Evolutionary conservation across 1,140 invertebrate genomes (phyloP), one percentile per base, ranked within the genome.

Genomic region (Caenorhabditis inopinata): DNA sequence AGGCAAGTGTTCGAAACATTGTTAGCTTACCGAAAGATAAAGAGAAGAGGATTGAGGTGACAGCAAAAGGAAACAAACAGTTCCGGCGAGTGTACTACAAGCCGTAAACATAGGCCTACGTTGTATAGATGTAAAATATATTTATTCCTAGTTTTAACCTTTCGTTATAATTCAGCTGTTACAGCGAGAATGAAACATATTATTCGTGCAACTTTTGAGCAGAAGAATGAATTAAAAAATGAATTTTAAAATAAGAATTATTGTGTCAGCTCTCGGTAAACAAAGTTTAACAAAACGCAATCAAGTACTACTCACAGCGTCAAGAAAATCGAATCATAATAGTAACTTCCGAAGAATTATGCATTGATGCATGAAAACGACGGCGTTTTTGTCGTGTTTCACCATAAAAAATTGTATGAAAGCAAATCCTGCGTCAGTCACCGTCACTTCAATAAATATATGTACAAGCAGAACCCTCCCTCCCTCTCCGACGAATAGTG

Each of bases 401-500:
- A 1, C 53, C n/a, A 21, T 21, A 68, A 68, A 68, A 68, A 68
- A 53, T 68, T 68, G 58, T 68, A 38, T 68, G 58, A 68, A 68
- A 68, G 58, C 58, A 68, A 68, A 68, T 68, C 58, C 58, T 68
- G 58, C 58, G 58, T 38, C 32, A 21, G 58, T 68, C 32, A 32
- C n/a, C 58, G 32, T 68, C 58, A 68, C 58, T 68, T 68, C 58
- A 68, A 68, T 68, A 68, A 68, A 68, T 68, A 68, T 68, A 68
- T 32, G 58, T 68, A 68, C 58, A 68, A 42, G 58, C 58, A 68
- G 58, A 68, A 68, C 35, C 58, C 58, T 58, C 53, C 18, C 58
- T 21, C 32, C 25, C n/a, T n/a, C n/a, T n/a, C n/a, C 58, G 51
- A 68, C 58, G 29, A 25, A 68, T 68, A 68, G 29, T 68, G 58